Evolutionary conservation across 2,797 vertebrate genomes (phyloP).

Genomic region (Manis javanica): DNA sequence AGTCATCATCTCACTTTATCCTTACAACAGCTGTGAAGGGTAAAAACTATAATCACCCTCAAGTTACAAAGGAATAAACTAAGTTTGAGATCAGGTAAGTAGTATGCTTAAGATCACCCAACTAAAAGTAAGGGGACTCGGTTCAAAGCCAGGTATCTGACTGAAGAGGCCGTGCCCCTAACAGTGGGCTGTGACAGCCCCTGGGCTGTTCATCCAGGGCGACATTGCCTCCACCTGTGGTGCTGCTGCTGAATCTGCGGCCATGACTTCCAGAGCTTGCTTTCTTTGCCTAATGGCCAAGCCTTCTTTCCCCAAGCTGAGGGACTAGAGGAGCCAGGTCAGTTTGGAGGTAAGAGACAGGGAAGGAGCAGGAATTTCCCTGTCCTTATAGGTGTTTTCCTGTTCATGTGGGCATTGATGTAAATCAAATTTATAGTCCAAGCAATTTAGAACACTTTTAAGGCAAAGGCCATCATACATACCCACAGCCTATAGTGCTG

Average conservation of each 20-base stretch:
- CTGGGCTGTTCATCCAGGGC: background rate
- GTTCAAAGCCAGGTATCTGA: background rate
- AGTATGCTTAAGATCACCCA: background rate
- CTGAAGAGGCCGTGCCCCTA: background rate
- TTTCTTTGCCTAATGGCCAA: background rate
- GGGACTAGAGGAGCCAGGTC: background rate
- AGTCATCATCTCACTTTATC: background rate
- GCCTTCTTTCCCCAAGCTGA: background rate
- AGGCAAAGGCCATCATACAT: background rate
- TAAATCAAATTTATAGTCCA: background rate
- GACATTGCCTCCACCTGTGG: background rate
- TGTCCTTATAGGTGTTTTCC: background rate
- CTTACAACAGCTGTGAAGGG: background rate
- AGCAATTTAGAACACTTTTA: background rate
- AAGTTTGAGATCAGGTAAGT: background rate
- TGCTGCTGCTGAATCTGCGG: background rate
- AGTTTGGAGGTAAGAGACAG: background rate
- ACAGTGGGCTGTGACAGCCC: background rate
- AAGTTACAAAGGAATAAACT: background rate
- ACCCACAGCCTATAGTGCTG: background rate
- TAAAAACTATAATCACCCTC: background rate
- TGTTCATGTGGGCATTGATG: background rate
- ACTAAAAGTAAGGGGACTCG: background rate
- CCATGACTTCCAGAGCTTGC: background rate
- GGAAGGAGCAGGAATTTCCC: background rate